Conservation (phyloP, 2,888 invertebrate genomes). For the Cryptocephalus moraei region DNA sequence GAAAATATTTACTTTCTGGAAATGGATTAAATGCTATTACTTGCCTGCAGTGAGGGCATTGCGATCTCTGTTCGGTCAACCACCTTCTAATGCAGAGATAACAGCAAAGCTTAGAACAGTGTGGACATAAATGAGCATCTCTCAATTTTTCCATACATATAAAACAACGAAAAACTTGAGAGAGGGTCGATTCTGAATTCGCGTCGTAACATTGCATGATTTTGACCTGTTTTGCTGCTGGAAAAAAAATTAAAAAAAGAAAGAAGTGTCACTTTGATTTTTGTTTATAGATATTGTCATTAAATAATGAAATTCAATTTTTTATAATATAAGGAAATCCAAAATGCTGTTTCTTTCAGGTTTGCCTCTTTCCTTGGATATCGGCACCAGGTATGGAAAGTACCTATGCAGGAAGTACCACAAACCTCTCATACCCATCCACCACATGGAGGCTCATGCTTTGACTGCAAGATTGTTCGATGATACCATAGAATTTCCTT, state of each 20-base stretch:
- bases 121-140: conserved; percentile 89
- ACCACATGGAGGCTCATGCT: conserved; percentile 99
- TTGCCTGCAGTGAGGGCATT: conserved; percentile 78
- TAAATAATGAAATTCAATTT: too few relatives aligned
- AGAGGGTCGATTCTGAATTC: conserved; percentile 49
- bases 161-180: conserved; percentile 90
- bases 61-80: conserved; percentile 85
- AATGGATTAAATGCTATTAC: background rate
- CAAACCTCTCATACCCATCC: conserved; percentile 87
- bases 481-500: conserved; percentile 69
- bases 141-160: conserved; percentile 94
- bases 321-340: background rate
- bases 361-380: conserved; percentile 61
- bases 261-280: too few relatives aligned
- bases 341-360: conserved; percentile 39
- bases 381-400: conserved; percentile 78
- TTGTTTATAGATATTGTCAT: too few relatives aligned
- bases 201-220: conserved; percentile 30
- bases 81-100: conserved; percentile 84
- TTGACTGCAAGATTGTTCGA: conserved; percentile 71
- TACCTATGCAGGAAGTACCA: conserved; percentile 53
- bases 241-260: background rate
- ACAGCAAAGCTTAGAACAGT: conserved; percentile 91
- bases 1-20: too few relatives aligned
- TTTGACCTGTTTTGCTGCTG: conserved; percentile 8